phyloP scores from a whole-genome alignment of 2,797 vertebrate genomes.

The Ibycter americanus region DNA sequence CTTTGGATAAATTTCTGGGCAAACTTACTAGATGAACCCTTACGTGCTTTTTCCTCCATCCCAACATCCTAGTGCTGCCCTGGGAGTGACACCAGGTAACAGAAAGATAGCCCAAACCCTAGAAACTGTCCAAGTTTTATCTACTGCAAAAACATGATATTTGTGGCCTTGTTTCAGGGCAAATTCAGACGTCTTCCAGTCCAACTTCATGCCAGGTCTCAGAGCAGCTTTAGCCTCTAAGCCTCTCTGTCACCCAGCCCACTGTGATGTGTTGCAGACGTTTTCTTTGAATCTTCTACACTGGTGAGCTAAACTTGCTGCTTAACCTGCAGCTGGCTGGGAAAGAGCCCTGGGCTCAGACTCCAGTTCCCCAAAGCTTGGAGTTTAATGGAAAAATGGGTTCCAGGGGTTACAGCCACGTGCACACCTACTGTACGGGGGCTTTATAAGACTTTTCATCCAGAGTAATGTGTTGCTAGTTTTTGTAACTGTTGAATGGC shows the following conservation, averaged over 20 bases:
- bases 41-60: not conserved
- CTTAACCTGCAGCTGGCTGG: not conserved
- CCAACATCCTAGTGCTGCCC: not conserved
- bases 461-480: accelerated
- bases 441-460: not conserved
- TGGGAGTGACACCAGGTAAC: not conserved
- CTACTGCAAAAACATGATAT: not conserved
- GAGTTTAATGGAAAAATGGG: not conserved
- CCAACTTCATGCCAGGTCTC: not conserved
- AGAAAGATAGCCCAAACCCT: not conserved
- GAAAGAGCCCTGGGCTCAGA: not conserved
- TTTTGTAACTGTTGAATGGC: not conserved
- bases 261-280: not conserved
- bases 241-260: not conserved
- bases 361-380: not conserved
- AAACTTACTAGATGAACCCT: not conserved
- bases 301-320: not conserved
- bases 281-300: not conserved
- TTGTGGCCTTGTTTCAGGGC: not conserved
- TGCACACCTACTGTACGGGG: accelerated
- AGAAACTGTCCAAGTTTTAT: not conserved
- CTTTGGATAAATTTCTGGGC: not conserved
- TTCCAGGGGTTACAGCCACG: not conserved
- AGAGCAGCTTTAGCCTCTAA: not conserved
- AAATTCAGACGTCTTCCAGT: not conserved